These are phyloP conservation scores for Spea multiplicata DNA, from an alignment of 2,113 vertebrate genomes.

Conservation along the genomic window DNA sequence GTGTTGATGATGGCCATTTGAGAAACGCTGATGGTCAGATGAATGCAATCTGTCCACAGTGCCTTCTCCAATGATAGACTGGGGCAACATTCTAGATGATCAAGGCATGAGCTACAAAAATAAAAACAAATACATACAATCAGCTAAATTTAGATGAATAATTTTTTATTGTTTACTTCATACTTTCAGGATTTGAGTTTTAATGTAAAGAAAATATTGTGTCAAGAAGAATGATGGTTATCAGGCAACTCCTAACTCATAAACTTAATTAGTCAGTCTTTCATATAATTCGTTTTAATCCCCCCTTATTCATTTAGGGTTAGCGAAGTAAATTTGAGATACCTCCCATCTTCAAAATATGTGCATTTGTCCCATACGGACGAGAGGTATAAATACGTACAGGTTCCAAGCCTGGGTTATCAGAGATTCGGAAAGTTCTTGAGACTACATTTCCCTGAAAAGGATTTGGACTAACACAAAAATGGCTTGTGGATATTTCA, in stretches of 20 bases:
- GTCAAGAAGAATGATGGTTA: conserved; percentile 14
- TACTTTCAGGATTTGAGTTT: too few species aligned
- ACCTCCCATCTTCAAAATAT: background rate
- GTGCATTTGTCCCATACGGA: background rate
- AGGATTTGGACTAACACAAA: background rate
- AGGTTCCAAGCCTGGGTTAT: background rate
- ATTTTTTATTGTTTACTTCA: too few species aligned
- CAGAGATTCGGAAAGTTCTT: background rate
- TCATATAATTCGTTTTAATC: conserved; percentile 11
- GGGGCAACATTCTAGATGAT: too few species aligned
- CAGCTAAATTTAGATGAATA: too few species aligned
- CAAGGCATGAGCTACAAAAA: too few species aligned
- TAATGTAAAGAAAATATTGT: background rate
- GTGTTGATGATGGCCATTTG: too few species aligned
- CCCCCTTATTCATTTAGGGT: conserved; percentile 17
- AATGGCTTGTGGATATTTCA: background rate
- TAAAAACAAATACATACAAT: too few species aligned
- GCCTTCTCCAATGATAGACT: too few species aligned
- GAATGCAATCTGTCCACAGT: too few species aligned
- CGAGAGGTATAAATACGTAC: background rate
- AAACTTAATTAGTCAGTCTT: conserved; percentile 20
- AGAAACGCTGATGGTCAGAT: too few species aligned
- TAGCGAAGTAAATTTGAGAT: background rate
- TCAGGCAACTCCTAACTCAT: conserved; percentile 7
- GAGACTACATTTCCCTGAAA: background rate